These are phyloP conservation scores for Agrochola lota DNA, from an alignment of 2,888 invertebrate species.

Conservation along the genomic window DNA sequence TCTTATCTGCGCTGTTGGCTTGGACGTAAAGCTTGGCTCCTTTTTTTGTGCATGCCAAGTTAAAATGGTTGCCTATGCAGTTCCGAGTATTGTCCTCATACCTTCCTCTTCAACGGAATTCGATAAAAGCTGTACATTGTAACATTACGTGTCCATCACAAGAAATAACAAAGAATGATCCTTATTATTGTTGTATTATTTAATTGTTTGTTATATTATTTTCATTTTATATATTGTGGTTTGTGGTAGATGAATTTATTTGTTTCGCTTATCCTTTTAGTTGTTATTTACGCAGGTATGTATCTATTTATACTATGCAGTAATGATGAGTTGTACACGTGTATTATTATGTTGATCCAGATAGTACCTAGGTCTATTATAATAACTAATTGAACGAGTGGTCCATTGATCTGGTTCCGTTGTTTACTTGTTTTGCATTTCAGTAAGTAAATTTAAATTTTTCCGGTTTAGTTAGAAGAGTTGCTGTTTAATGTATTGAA, in stretches of 20 bases:
- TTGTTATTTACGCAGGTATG: slow-evolving; percentile 17
- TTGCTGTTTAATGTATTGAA: neutral
- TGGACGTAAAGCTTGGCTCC: neutral
- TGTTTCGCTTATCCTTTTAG: slow-evolving; percentile 27
- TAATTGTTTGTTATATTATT: slow-evolving; percentile 1
- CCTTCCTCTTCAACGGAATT: slow-evolving; percentile 49
- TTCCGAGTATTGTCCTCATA: slow-evolving; percentile 49
- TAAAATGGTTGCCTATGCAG: slow-evolving; percentile 13
- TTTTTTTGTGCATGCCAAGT: neutral
- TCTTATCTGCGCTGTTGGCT: neutral
- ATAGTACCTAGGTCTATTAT: neutral
- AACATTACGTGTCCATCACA: slow-evolving; percentile 33
- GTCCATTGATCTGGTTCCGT: neutral
- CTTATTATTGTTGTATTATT: slow-evolving; percentile 29
- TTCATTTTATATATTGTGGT: neutral
- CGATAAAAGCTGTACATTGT: slow-evolving; percentile 54
- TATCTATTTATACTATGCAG: slow-evolving; percentile 1
- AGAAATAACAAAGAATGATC: slow-evolving; percentile 49
- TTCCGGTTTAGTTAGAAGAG: neutral
- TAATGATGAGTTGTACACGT: neutral
- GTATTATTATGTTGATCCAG: neutral
- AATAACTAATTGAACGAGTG: neutral
- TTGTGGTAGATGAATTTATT: slow-evolving; percentile 14
- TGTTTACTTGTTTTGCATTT: neutral
- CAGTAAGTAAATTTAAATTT: neutral